phyloP scores from a whole-genome alignment of 2,797 vertebrate species.

The Megalops cyprinoides region DNA sequence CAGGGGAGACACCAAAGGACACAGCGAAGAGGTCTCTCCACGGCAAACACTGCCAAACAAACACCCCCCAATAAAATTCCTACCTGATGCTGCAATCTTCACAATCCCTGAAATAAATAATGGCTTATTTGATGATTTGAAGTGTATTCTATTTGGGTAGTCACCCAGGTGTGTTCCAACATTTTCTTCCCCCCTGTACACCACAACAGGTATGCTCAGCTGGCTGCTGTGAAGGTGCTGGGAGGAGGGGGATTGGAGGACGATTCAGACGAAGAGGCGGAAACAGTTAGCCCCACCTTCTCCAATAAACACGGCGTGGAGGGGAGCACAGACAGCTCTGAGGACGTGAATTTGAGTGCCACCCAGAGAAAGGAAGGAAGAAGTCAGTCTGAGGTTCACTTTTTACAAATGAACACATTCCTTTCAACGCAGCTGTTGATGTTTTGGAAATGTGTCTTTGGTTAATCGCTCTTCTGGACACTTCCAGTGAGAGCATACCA shows the following conservation, averaged over 20 bases:
- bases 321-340: slow-evolving; percentile 71
- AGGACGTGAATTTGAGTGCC: slow-evolving; percentile 58
- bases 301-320: slow-evolving; percentile 72
- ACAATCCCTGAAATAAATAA: neutral
- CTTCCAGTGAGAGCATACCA: slow-evolving; percentile 73
- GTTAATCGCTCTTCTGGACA: slow-evolving; percentile 8
- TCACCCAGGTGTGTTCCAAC: neutral
- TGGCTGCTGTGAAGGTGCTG: slow-evolving; percentile 70
- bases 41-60: too few species aligned
- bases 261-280: slow-evolving; percentile 65
- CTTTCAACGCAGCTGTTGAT: neutral
- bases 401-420: neutral
- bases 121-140: neutral
- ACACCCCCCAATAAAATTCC: too few species aligned
- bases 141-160: neutral
- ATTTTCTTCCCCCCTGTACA: neutral
- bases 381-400: slow-evolving; percentile 59
- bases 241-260: slow-evolving; percentile 52
- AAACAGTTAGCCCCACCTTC: slow-evolving; percentile 55
- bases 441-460: neutral
- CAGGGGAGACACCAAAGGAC: slow-evolving; percentile 73
- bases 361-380: slow-evolving; percentile 63
- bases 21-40: slow-evolving; percentile 74
- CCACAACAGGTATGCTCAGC: slow-evolving; percentile 66
- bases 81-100: too few species aligned